A percentile compares a stretch with the other conserved stretches of the same genome.
These are phyloP conservation scores for Chiloscyllium plagiosum DNA, from an alignment of 2,113 vertebrate species.

Conservation along the genomic window DNA sequence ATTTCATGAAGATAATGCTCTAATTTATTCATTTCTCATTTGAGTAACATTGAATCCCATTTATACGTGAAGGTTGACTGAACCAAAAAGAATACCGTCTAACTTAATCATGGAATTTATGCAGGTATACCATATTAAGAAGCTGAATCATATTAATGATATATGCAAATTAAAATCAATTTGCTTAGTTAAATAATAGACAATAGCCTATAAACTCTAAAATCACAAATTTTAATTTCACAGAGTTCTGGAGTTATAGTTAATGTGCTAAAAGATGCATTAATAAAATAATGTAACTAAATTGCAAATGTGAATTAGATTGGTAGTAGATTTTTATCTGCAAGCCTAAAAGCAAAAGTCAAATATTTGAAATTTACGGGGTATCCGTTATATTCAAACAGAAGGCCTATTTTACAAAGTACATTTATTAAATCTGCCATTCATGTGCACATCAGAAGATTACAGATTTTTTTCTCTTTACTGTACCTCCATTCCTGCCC, in stretches of 20 bases:
- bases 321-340: constrained; percentile 6
- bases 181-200: constrained; percentile 15
- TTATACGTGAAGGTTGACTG: neutral
- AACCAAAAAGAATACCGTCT: neutral
- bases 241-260: neutral
- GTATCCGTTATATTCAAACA: neutral
- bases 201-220: neutral
- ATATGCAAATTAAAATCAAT: constrained; percentile 22
- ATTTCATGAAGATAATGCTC: neutral
- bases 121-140: constrained; percentile 12
- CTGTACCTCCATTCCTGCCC: neutral
- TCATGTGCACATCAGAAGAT: neutral
- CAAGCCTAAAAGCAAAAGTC: neutral
- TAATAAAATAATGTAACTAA: constrained; percentile 18
- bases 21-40: neutral
- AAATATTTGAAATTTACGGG: neutral
- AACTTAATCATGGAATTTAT: neutral
- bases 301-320: neutral
- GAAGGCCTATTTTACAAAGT: neutral
- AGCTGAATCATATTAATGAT: neutral
- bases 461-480: neutral
- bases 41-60: neutral
- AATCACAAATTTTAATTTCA: neutral
- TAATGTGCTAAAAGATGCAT: neutral
- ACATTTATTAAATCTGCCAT: neutral